Percentiles rank a stretch among this genome's conserved stretches.
These are phyloP conservation scores for Cacatua alba DNA, from an alignment of 2,113 vertebrate genomes.

Conservation along the genomic window DNA sequence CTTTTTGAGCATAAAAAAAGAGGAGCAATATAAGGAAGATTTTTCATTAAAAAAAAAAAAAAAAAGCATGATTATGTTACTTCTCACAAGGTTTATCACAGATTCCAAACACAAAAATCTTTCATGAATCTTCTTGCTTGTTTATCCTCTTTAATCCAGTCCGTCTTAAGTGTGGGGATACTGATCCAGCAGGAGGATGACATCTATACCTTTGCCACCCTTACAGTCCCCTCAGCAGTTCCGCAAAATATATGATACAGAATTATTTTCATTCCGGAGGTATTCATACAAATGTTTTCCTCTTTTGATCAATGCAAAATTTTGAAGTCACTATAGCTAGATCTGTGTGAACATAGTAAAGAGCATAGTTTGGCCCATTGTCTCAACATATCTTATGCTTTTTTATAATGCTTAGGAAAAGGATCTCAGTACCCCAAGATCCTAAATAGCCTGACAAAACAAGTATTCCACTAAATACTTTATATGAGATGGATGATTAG, in stretches of 20 bases:
- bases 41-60: not conserved
- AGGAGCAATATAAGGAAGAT: not conserved
- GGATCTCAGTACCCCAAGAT: not conserved
- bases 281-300: not conserved
- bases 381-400: not conserved
- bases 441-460: not conserved
- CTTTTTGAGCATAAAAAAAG: not conserved
- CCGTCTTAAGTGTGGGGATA: not conserved
- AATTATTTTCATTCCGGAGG: not conserved
- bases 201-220: not conserved
- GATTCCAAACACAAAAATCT: not conserved
- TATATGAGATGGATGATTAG: not conserved
- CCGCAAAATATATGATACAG: not conserved
- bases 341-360: not conserved
- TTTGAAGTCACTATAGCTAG: not conserved
- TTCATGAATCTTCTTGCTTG: not conserved
- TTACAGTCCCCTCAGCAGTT: not conserved
- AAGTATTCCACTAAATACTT: not conserved
- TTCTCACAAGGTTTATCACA: not conserved
- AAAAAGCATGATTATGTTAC: not conserved
- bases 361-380: not conserved
- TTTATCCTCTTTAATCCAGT: not conserved
- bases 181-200: not conserved
- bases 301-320: not conserved
- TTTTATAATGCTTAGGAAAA: not conserved